phyloP scores from a whole-genome alignment of 2,888 invertebrate species.

The Drosophila lacicola region DNA sequence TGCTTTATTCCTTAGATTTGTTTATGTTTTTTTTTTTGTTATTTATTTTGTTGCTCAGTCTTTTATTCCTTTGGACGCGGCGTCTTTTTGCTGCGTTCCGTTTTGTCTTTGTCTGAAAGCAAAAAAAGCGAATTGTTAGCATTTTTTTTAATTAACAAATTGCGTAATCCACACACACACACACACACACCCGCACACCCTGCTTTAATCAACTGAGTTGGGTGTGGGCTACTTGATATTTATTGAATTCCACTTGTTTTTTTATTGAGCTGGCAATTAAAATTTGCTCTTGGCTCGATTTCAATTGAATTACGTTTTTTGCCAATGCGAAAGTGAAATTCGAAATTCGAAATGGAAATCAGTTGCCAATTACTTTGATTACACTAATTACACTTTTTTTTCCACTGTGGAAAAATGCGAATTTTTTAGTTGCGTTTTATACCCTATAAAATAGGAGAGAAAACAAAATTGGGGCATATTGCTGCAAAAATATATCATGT shows the following conservation, averaged over 20 bases:
- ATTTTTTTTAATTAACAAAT: constrained; percentile 35
- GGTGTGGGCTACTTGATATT: constrained; percentile 59
- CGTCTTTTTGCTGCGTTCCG: constrained; percentile 19
- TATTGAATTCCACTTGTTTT: constrained; percentile 40
- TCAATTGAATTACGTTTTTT: not conserved
- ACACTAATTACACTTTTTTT: constrained; percentile 49
- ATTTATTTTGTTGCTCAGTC: constrained; percentile 61
- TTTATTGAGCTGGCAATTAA: constrained; percentile 22
- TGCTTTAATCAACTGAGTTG: constrained; percentile 21
- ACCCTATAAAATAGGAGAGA: not conserved
- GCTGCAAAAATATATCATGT: too few relatives aligned
- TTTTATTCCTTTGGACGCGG: constrained; percentile 53
- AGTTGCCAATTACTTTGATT: constrained; percentile 60
- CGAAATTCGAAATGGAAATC: constrained; percentile 15
- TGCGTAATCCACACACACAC: constrained; percentile 43
- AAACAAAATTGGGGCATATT: not conserved
- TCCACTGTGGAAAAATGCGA: constrained; percentile 20
- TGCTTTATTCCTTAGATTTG: constrained; percentile 45
- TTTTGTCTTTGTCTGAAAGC: constrained; percentile 18
- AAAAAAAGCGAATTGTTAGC: constrained; percentile 2
- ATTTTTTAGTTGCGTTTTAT: not conserved
- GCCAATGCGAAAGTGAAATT: constrained; percentile 1
- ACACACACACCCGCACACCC: not conserved
- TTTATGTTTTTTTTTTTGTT: constrained; percentile 6
- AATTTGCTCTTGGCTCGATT: constrained; percentile 28